Evolutionary conservation across 2,797 vertebrate genomes (phyloP), one percentile per base, ranked within the genome.

Genomic region (Anguilla pacifica): DNA sequence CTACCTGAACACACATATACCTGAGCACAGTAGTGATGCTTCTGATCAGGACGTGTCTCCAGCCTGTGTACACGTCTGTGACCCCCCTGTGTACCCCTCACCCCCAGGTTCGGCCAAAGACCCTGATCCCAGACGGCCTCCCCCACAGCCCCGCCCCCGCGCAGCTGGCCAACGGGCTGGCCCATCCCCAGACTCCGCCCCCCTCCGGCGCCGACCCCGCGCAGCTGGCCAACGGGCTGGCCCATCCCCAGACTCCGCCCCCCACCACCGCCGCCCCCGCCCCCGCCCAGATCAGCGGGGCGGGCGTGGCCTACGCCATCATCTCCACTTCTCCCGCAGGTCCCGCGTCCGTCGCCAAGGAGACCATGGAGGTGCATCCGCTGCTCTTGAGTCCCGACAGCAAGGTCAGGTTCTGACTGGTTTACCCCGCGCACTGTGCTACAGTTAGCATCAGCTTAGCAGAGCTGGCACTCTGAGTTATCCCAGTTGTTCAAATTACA

Each of bases 21-120:
- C 55, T 57, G 55, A 57, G 15, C 55, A 57, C 55, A 57, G 35
- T 35, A 35, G 35, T 35, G 1, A 35, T 35, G 35, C 35, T 35
- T 35, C 35, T 35, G 35, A 1, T 35, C 35, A 35, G 35, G 35
- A 1, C 35, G 35, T 35, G 35, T 35, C 55, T 10, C 55, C 55
- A 10, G 9, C 15, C 49, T 5, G 49, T 51, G 49, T 51, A 9
- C 49, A 51, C 0, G 49, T 5, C 49, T 51, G 49, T 51, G 49
- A 51, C 49, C 9, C 49, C 9, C 49, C 19, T 0, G 25, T n/a
- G 2, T 53, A 6, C 51, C 10, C 35, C n/a, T 39, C 1, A 1
- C 87, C 22, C 35, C 0, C 92, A 99, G 98, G 98, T 99, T 97
- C 98, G 98, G 97, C 98, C 98, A 98, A 99, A 98, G 98, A 98